Conservation (phyloP, 1,140 invertebrate genomes). For the Heliothis virescens region DNA sequence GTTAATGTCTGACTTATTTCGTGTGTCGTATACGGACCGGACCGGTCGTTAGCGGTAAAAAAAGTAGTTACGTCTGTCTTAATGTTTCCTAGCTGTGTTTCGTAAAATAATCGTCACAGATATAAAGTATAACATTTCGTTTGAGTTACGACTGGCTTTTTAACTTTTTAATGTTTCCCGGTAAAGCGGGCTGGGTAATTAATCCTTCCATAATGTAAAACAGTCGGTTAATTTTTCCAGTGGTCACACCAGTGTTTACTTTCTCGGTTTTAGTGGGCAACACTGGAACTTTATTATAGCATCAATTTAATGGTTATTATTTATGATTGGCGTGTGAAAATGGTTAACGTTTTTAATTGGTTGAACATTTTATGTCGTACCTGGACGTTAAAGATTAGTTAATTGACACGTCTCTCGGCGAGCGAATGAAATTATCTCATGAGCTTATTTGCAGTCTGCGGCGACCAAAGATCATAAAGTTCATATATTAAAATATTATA, state of each 20-base stretch:
- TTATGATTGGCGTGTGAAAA: constrained; percentile 75
- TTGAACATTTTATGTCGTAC: constrained; percentile 53
- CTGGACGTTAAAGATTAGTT: constrained; percentile 41
- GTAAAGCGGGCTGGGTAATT: constrained; percentile 72
- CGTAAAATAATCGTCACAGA: constrained; percentile 64
- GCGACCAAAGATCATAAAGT: background rate
- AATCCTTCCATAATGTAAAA: constrained; percentile 73
- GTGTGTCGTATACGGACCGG: constrained; percentile 57
- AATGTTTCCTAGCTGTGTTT: constrained; percentile 66
- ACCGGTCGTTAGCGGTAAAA: constrained; percentile 64
- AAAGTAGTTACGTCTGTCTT: constrained; percentile 66
- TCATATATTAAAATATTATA: background rate
- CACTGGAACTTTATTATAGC: constrained; percentile 65
- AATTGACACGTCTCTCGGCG: constrained; percentile 22
- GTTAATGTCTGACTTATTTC: constrained; percentile 73
- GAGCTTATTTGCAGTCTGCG: constrained; percentile 26
- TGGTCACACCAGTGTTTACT: constrained; percentile 66
- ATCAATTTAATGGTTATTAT: constrained; percentile 67
- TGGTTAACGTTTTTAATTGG: constrained; percentile 65
- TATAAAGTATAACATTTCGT: constrained; percentile 67
- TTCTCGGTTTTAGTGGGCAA: constrained; percentile 63
- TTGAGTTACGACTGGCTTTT: constrained; percentile 66
- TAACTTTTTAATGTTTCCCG: constrained; percentile 71
- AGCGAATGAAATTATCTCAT: constrained; percentile 12
- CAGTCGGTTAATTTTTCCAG: constrained; percentile 62